A percentile compares a stretch with the other conserved stretches of the same genome.
Conservation (phyloP, 2,888 invertebrate species). For the Pseudococcus jackbeardsleyi region DNA sequence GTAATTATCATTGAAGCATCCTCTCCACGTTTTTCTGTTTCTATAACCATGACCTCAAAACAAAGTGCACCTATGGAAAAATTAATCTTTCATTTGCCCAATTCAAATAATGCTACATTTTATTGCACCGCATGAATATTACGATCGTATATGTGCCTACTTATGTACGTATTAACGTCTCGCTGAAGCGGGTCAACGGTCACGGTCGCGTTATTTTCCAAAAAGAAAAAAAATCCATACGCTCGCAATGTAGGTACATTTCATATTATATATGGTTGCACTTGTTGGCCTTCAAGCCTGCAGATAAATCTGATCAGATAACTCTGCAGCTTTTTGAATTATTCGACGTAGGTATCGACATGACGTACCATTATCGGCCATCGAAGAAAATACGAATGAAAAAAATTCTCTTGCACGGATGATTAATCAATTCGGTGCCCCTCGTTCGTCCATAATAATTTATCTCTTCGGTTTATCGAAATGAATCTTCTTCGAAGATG, state of each 20-base stretch:
- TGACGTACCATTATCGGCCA: not conserved
- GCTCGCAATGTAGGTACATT: not conserved
- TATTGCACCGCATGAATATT: too few relatives aligned
- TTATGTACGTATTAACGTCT: not conserved
- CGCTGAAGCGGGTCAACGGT: not conserved
- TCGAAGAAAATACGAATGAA: not conserved
- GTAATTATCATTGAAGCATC: too few relatives aligned
- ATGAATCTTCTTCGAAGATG: not conserved
- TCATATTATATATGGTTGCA: not conserved
- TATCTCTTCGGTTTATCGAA: not conserved
- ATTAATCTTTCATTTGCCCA: too few relatives aligned
- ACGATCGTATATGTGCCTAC: not conserved
- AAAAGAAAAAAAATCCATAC: not conserved
- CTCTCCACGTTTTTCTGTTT: too few relatives aligned
- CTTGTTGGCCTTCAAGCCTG: constrained; percentile 13
- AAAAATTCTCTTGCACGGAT: not conserved
- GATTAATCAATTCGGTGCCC: not conserved
- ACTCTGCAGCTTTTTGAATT: not conserved
- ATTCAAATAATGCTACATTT: too few relatives aligned
- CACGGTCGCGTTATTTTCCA: constrained; percentile 2
- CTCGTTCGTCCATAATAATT: not conserved
- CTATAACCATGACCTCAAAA: too few relatives aligned
- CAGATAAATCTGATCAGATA: constrained; percentile 12
- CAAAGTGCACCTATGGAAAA: too few relatives aligned
- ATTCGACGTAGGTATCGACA: not conserved